Evolutionary conservation across 92 coral and sea anemone species (phyloP).

Genomic region (Umimayanthus chanpuru): DNA sequence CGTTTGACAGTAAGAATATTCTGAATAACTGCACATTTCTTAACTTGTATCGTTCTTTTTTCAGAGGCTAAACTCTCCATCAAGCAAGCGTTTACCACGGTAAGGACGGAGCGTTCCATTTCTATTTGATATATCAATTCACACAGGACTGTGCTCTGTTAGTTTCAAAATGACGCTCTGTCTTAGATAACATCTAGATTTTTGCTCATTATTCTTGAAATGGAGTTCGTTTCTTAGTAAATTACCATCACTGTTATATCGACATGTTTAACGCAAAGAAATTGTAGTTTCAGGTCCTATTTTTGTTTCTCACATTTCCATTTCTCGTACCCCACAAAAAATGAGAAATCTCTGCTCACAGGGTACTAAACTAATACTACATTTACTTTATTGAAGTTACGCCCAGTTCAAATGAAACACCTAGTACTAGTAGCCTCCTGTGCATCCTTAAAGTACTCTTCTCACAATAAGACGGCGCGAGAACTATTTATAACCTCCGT

Average conservation of each 20-base stretch:
- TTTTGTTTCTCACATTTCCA: background rate
- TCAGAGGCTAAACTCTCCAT: conserved; percentile 29
- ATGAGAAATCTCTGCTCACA: too few relatives aligned
- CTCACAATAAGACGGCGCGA: background rate
- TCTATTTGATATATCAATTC: conserved; percentile 17
- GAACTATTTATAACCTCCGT: background rate
- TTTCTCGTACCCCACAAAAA: conserved; percentile 9
- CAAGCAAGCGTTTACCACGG: conserved; percentile 29
- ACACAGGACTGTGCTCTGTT: conserved; percentile 15
- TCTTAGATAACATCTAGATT: conserved; percentile 2
- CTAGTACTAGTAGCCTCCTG: background rate
- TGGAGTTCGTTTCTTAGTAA: conserved; percentile 4
- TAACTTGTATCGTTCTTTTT: conserved; percentile 16
- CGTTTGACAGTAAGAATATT: conserved; percentile 11
- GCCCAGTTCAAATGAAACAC: background rate
- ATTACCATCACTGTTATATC: conserved; percentile 3
- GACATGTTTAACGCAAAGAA: conserved; percentile 10
- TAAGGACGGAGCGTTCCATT: conserved; percentile 16
- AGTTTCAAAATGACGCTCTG: conserved; percentile 5
- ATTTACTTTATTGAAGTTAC: background rate
- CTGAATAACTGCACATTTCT: conserved; percentile 24
- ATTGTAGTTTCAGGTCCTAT: background rate
- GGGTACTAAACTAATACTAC: conserved; percentile 2
- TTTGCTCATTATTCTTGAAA: conserved; percentile 2
- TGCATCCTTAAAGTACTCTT: background rate